Conservation (phyloP, 2,797 vertebrate species). For the Acanthurus tractus region DNA sequence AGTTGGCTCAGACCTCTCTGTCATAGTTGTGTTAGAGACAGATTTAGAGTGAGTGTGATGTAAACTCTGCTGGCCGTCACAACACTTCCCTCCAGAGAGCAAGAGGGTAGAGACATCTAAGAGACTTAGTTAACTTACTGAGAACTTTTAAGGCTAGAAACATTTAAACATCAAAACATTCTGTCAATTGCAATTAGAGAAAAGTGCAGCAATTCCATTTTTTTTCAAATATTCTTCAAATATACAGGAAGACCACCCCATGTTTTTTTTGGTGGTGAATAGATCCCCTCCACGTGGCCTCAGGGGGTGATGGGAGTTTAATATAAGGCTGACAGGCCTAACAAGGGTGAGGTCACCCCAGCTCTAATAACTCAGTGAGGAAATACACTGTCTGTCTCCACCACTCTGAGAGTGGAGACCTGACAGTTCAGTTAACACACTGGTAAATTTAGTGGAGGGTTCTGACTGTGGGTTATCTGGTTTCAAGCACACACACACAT, state of each 20-base stretch:
- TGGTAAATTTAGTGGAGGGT: constrained; percentile 86
- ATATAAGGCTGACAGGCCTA: constrained; percentile 83
- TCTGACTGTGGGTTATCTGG: constrained; percentile 73
- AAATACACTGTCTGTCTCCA: constrained; percentile 83
- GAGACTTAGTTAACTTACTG: constrained; percentile 20
- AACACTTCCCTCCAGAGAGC: constrained; percentile 20
- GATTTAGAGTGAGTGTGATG: constrained; percentile 42
- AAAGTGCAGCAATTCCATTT: constrained; percentile 52
- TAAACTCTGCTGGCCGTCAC: constrained; percentile 33
- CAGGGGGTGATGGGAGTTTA: constrained; percentile 75
- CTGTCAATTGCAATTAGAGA: constrained; percentile 66
- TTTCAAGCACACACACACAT: constrained; percentile 70
- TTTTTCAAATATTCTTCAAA: constrained; percentile 40
- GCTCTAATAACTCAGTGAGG: constrained; percentile 83
- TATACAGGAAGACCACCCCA: constrained; percentile 40
- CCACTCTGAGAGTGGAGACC: constrained; percentile 70
- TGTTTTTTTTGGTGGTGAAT: constrained; percentile 37
- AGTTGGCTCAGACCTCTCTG: constrained; percentile 26
- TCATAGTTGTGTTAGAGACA: constrained; percentile 48
- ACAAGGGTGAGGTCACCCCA: constrained; percentile 83
- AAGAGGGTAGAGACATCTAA: constrained; percentile 27
- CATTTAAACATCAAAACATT: constrained; percentile 41
- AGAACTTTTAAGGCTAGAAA: constrained; percentile 35
- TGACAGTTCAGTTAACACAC: constrained; percentile 81
- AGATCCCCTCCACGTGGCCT: constrained; percentile 62